Conservation (phyloP, 2,113 vertebrate species). For the Gallinago paraguaiae region DNA sequence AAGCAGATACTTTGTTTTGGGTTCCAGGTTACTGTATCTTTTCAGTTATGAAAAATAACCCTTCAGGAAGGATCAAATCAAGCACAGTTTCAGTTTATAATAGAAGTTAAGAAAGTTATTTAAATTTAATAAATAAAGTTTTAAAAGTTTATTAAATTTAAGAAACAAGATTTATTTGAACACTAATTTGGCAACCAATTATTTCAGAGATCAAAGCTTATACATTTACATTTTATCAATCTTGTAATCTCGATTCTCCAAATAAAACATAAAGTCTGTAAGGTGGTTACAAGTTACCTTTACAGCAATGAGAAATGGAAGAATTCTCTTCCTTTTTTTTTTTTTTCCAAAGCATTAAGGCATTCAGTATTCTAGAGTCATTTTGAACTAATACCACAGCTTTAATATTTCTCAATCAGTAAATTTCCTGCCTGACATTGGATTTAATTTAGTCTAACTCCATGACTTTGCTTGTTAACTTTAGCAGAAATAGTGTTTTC, state of each 20-base stretch:
- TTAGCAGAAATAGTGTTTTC: constrained; percentile 18
- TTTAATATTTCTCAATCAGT: neutral
- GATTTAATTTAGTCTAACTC: constrained; percentile 4
- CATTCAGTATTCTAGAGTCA: neutral
- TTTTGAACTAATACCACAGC: neutral
- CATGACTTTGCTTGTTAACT: constrained; percentile 16
- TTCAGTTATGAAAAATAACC: neutral
- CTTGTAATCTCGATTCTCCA: neutral
- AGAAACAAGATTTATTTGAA: neutral
- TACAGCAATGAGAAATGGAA: neutral
- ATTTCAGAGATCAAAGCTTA: neutral
- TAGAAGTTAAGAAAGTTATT: neutral
- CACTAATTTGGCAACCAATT: neutral
- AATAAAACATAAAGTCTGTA: neutral
- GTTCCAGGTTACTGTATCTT: neutral
- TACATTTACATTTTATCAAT: neutral
- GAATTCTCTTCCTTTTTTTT: neutral
- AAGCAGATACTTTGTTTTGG: neutral
- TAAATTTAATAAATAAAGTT: neutral
- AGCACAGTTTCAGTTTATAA: neutral
- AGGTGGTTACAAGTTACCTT: neutral
- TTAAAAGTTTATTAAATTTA: neutral
- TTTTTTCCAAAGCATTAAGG: neutral
- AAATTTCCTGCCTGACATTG: neutral
- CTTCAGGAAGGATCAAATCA: neutral